Conservation (phyloP, 2,797 vertebrate genomes). For the Tiaroga cobitis region DNA sequence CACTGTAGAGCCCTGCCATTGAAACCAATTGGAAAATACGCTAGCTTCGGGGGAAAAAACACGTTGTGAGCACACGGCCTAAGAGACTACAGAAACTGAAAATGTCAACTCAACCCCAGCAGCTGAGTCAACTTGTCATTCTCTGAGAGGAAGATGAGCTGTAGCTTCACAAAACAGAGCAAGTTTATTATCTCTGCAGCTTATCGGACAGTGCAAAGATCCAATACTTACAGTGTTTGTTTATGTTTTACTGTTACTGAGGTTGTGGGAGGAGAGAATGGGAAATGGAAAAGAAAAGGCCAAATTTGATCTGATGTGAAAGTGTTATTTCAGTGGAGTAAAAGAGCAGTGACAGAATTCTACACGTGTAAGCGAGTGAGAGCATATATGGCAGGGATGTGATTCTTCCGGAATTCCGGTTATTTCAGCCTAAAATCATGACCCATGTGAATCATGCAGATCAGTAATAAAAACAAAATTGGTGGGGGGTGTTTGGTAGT, state of each 20-base stretch:
- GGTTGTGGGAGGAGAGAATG: constrained; percentile 51
- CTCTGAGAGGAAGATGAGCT: constrained; percentile 36
- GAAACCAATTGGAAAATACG: too few relatives aligned
- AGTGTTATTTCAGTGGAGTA: constrained; percentile 10
- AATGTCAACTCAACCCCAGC: constrained; percentile 62
- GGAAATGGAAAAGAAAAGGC: constrained; percentile 25
- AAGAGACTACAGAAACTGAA: background rate
- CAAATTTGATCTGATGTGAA: constrained; percentile 12
- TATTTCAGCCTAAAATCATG: too few relatives aligned
- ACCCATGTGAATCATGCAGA: too few relatives aligned
- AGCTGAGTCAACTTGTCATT: constrained; percentile 77
- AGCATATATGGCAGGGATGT: too few relatives aligned
- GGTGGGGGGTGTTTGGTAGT: too few relatives aligned
- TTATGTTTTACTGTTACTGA: constrained; percentile 32
- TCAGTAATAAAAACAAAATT: too few relatives aligned
- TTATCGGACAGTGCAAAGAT: constrained; percentile 13
- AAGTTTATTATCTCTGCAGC: constrained; percentile 34
- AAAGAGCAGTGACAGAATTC: constrained; percentile 1
- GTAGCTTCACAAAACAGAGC: constrained; percentile 7
- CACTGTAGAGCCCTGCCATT: too few relatives aligned
- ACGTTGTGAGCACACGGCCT: too few relatives aligned
- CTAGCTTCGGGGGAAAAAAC: too few relatives aligned
- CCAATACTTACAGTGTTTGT: constrained; percentile 27
- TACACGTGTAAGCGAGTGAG: background rate
- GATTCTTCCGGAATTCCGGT: too few relatives aligned